Percentiles rank a stretch among this genome's conserved stretches.
Conservation (phyloP, 2,113 vertebrate genomes). For the Channa maculata region DNA sequence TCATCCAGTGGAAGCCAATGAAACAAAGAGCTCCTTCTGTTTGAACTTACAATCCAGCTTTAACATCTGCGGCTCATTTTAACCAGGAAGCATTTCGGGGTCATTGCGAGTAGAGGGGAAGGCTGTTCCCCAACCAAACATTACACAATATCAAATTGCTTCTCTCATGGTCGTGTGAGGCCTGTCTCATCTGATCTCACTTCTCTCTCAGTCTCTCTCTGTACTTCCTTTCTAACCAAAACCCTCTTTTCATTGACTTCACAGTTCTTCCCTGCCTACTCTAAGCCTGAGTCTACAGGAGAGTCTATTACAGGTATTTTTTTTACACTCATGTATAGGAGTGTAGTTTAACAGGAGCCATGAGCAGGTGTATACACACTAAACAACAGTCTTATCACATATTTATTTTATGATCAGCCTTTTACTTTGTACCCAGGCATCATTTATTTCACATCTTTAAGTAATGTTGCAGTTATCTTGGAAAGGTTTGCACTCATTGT, state of each 20-base stretch:
- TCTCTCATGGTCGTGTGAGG: conserved; percentile 46
- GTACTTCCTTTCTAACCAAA: neutral
- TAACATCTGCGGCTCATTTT: conserved; percentile 75
- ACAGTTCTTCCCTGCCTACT: conserved; percentile 91
- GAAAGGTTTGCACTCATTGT: too few relatives aligned
- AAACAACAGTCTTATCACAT: too few relatives aligned
- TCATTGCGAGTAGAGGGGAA: conserved; percentile 34
- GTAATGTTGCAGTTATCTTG: neutral
- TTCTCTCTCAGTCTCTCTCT: conserved; percentile 14
- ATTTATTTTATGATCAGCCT: too few relatives aligned
- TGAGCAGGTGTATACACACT: neutral
- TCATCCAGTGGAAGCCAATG: conserved; percentile 7
- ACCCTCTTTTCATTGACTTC: conserved; percentile 19
- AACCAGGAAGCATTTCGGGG: conserved; percentile 60
- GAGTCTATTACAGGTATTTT: conserved; percentile 78
- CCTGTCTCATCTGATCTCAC: conserved; percentile 24
- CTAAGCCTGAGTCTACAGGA: conserved; percentile 78
- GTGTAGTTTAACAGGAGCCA: neutral
- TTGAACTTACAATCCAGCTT: conserved; percentile 42
- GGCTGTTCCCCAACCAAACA: conserved; percentile 5
- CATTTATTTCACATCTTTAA: neutral
- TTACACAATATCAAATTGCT: conserved; percentile 40
- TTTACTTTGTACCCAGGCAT: too few relatives aligned
- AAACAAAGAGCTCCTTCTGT: conserved; percentile 71
- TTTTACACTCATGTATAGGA: neutral